Evolutionary conservation across 2,797 vertebrate species (phyloP), one percentile per base, ranked within the genome.

Genomic region (Peromyscus melanophrys): DNA sequence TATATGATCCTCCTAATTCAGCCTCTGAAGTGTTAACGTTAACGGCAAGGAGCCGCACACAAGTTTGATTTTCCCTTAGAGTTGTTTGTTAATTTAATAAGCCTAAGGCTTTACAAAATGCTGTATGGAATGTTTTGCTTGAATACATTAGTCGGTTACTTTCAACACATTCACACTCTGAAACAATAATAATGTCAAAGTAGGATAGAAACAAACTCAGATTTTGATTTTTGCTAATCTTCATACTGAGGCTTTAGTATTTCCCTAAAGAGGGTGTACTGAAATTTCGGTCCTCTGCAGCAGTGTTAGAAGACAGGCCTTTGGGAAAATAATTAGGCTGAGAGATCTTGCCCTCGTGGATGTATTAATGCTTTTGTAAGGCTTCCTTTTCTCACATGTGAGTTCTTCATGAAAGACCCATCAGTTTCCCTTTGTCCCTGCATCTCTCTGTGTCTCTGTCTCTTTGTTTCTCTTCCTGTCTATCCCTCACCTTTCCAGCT

Each of bases 141-240:
- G 29, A 81, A 84, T 57, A 4, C 55, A 94, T 59, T 80, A 82
- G 92, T 95, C 6, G 69, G 19, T 85, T 85, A 75, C 73, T 92
- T 89, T 90, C 1, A 43, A 40, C 17, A 88, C 52, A 40, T 4
- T 55, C 19, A 57, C 10, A 55, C 29, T 69, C 12, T 13, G 73
- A 37, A 57, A 69, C 93, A 88, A 55, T 52, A 89, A 67, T 71
- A 83, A 55, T 65, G 25, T 82, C 34, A 92, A 95, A 86, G 34
- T 61, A 55, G 14, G 17, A 23, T 55, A 29, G 14, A 77, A 87
- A 25, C 31, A 43, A 88, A 88, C 9, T 3, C 40, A 37, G 4
- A 4, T 43, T 57, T 61, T 67, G 4, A 27, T 61, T 52, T 86
- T 89, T 91, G 29, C 71, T 94, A 55, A 83, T 78, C n/a, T 92